phyloP scores from a whole-genome alignment of 2,113 vertebrate genomes.

The Girardinichthys multiradiatus region DNA sequence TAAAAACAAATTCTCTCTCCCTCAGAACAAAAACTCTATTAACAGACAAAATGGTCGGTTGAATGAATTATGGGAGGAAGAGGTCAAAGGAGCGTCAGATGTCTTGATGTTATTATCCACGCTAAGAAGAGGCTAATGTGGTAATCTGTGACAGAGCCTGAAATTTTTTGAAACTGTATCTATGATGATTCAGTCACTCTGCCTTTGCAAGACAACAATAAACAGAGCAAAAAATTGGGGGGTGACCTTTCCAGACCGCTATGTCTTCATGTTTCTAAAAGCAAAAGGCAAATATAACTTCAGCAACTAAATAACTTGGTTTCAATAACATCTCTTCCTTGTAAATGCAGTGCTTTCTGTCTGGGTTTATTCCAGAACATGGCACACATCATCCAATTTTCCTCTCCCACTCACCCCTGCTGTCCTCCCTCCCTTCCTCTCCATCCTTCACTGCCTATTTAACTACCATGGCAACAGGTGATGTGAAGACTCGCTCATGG shows the following conservation, averaged over 20 bases:
- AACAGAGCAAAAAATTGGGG: slow-evolving; percentile 20
- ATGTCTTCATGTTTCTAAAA: slow-evolving; percentile 4
- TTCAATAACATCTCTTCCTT: slow-evolving; percentile 1
- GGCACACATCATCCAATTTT: slow-evolving; percentile 61
- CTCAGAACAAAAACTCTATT: background rate
- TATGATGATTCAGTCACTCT: slow-evolving; percentile 7
- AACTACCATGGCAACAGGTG: slow-evolving; percentile 80
- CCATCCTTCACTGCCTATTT: slow-evolving; percentile 69
- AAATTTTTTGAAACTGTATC: slow-evolving; percentile 27
- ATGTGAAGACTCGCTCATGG: slow-evolving; percentile 63
- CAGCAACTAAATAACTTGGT: background rate
- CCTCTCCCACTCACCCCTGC: slow-evolving; percentile 30
- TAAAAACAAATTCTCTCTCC: background rate
- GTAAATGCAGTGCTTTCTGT: slow-evolving; percentile 16
- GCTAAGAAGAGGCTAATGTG: slow-evolving; percentile 12
- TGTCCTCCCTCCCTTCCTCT: slow-evolving; percentile 42
- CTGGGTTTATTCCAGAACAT: slow-evolving; percentile 50
- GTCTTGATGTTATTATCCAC: slow-evolving; percentile 12
- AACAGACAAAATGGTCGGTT: background rate
- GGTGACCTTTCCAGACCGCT: slow-evolving; percentile 6
- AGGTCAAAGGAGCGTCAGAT: slow-evolving; percentile 2
- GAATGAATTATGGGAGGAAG: background rate
- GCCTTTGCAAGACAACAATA: slow-evolving; percentile 27
- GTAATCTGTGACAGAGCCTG: slow-evolving; percentile 16
- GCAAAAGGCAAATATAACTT: slow-evolving; percentile 10